Percentiles rank a stretch among this genome's conserved stretches.
Conservation (phyloP, 2,113 vertebrate species). For the Cyanocitta stelleri region DNA sequence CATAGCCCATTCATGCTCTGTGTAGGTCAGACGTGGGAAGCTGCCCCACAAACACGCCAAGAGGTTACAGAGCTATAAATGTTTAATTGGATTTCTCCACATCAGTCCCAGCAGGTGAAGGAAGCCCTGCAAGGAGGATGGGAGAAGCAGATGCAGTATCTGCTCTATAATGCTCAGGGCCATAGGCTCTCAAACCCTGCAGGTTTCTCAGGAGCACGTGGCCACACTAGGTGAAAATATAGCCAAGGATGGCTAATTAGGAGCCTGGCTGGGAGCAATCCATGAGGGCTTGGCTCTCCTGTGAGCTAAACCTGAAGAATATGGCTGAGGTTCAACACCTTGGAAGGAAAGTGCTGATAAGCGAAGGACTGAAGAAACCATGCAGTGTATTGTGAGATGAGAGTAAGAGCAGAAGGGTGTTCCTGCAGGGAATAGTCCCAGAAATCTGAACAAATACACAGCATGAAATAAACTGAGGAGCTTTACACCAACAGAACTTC, state of each 20-base stretch:
- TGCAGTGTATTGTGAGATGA: not conserved
- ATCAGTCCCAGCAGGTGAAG: not conserved
- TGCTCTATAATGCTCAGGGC: not conserved
- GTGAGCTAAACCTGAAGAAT: not conserved
- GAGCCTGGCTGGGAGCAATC: not conserved
- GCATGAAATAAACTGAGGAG: constrained; percentile 6
- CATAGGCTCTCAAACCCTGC: not conserved
- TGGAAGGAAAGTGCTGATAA: not conserved
- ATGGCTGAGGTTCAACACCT: not conserved
- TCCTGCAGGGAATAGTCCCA: not conserved
- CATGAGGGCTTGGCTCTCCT: not conserved
- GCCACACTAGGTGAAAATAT: not conserved
- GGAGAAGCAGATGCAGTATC: not conserved
- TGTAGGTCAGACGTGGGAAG: not conserved
- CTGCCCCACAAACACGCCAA: not conserved
- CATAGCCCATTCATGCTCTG: not conserved
- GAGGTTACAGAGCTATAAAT: constrained; percentile 6
- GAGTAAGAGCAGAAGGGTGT: not conserved
- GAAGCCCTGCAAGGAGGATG: not conserved
- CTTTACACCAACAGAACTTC: not conserved
- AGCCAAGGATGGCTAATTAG: not conserved
- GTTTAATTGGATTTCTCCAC: not conserved
- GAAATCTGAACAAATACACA: not conserved
- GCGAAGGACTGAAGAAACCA: not conserved
- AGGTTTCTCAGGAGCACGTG: not conserved